A percentile compares a stretch with the other conserved stretches of the same genome.
These are phyloP conservation scores for Drosophila erecta DNA, from an alignment of 1,140 invertebrate genomes.

Conservation along the genomic window DNA sequence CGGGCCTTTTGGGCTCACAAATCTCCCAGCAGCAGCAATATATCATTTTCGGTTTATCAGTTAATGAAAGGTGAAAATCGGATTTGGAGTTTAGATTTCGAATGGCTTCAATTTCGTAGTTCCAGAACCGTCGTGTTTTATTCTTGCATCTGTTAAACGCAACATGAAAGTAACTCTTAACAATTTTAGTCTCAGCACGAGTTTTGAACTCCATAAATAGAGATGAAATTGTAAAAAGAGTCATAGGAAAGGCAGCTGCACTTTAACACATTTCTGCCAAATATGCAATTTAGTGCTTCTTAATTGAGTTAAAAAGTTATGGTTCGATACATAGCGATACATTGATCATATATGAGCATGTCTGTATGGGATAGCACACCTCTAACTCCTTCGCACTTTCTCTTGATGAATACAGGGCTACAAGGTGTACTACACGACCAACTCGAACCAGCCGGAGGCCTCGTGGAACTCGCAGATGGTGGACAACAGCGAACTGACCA, in stretches of 20 bases:
- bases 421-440: constrained; percentile 98
- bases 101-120: constrained; percentile 4
- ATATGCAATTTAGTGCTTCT: too few relatives aligned
- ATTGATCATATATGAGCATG: too few relatives aligned
- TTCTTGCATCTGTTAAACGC: background rate
- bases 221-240: too few relatives aligned
- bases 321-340: too few relatives aligned
- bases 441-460: constrained; percentile 92
- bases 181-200: too few relatives aligned
- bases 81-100: constrained; percentile 4
- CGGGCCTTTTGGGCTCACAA: constrained; percentile 12
- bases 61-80: constrained; percentile 39
- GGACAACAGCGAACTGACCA: constrained; percentile 96
- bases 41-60: constrained; percentile 38
- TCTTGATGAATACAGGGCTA: constrained; percentile 90
- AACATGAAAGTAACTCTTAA: background rate
- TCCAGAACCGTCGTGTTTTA: background rate
- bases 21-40: constrained; percentile 20
- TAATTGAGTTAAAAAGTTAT: too few relatives aligned
- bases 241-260: too few relatives aligned
- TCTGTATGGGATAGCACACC: too few relatives aligned
- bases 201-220: too few relatives aligned
- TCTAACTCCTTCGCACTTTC: background rate
- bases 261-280: too few relatives aligned
- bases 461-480: constrained; percentile 97